Evolutionary conservation across 2,888 invertebrate species (phyloP), one percentile per base, ranked within the genome.

Genomic region (Hypena proboscidalis): DNA sequence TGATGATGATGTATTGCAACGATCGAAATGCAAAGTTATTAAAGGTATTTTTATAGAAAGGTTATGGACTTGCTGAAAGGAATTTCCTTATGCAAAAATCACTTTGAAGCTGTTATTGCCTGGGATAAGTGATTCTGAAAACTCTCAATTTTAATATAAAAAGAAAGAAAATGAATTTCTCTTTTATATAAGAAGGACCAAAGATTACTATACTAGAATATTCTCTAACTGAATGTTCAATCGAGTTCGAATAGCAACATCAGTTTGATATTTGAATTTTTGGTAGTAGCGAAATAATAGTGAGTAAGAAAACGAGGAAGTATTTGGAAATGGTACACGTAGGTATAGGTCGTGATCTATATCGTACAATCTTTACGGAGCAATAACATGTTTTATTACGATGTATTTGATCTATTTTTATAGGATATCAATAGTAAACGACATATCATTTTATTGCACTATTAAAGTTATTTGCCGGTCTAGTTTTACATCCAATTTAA

Each of bases 11-110:
- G 19, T 20, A 31, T 19, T 19, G 10, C 5, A n/a, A n/a, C 20
- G 20, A 31, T 31, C 30, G 20, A 11, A 19, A 31, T 31, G 30
- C 30, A 11, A 31, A 11, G 6, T 19, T 20, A 19, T 31, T 31
- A n/a, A n/a, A n/a, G n/a, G n/a, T n/a, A 30, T 30, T 30, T 30
- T 30, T 30, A 31, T 20, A 19, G 10, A 10, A 31, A 4, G 7
- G 3, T 20, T 20, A 20, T 10, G 9, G 20, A 11, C 19, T 11
- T 11, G 10, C 10, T 7, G 7, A 19, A n/a, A 10, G 9, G 11
- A 5, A 7, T 31, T 10, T 19, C 6, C 10, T 31, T 31, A 4
- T n/a, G n/a, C n/a, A n/a, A n/a, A n/a, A n/a, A n/a, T n/a, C n/a
- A n/a, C n/a, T n/a, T n/a, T n/a, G n/a, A n/a, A n/a, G n/a, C n/a